Base-by-base conservation (phyloP, 2,113 vertebrate genomes). In the Embiotoca jacksoni region DNA sequence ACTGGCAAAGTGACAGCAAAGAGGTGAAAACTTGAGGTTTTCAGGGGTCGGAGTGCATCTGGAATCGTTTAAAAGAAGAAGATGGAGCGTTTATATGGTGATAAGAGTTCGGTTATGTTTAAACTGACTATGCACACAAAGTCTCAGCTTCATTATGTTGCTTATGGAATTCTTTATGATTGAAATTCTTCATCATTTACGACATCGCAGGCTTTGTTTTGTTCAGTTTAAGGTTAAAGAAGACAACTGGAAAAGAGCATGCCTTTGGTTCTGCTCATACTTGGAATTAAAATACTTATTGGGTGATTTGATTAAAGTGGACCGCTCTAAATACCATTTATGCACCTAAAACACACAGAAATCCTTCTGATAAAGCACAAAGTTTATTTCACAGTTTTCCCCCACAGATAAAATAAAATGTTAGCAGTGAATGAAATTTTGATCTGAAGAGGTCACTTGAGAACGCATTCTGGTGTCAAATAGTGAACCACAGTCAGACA, bases 371-470 rank as follows among this genome's bases (percentile, higher is more conserved):
- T 23, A 10, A 66, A 7, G 14, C 3, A 59, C 54, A 67, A 23
- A 65, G 2, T 33, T 16, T 15, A 37, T 65, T 52, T 47, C 1
- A 2, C n/a, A 55, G 61, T 55, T 55, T 65, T 80, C 60, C 23
- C 30, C 23, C 11, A 7, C 64, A 5, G 33, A 63, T 50, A 9
- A 32, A 86, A 79, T 63, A 31, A 69, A 50, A 54, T 41, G 32
- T 55, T 30, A 81, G 46, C n/a, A 39, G 72, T 49, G n/a, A 44
- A 62, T 0, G 52, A 77, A 83, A 75, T 60, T 9, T 9, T 46
- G 56, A 83, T 78, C 72, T 44, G 52, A 78, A 15, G 31, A 63
- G 53, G 63, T 75, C 60, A 74, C 55, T 65, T 63, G 71, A 85
- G 82, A 70, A 70, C 7, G 4, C 37, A 32, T 65, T 72, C 44